phyloP scores from a whole-genome alignment of 2,888 invertebrate species.

The Parthenolecanium corni region DNA sequence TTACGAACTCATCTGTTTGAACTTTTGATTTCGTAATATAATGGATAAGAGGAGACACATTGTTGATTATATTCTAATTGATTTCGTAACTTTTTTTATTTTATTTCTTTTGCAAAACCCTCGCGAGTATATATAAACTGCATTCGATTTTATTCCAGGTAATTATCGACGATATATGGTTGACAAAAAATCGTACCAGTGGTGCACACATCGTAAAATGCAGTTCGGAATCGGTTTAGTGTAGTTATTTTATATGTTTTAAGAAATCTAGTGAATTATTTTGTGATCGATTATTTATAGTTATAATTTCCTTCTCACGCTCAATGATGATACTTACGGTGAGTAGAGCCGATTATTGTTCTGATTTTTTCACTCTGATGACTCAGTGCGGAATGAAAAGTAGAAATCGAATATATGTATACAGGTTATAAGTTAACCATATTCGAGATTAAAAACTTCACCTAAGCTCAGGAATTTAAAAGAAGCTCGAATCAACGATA shows the following conservation, averaged over 20 bases:
- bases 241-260: neutral
- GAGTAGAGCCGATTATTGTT: too few relatives aligned
- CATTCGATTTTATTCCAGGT: slow-evolving; percentile 1
- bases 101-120: neutral
- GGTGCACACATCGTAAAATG: neutral
- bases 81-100: slow-evolving; percentile 15
- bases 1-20: slow-evolving; percentile 19
- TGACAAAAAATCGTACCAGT: neutral
- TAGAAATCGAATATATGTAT: too few relatives aligned
- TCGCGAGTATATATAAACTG: slow-evolving; percentile 2
- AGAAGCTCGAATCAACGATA: too few relatives aligned
- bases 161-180: slow-evolving; percentile 4
- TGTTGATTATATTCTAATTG: slow-evolving; percentile 25
- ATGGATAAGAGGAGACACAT: neutral
- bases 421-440: too few relatives aligned
- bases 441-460: too few relatives aligned
- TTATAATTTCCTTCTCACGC: neutral
- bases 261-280: neutral
- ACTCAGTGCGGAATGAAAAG: too few relatives aligned
- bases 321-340: neutral
- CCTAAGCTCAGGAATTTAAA: too few relatives aligned
- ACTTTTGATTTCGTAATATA: slow-evolving; percentile 17
- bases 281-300: neutral
- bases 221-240: too few relatives aligned
- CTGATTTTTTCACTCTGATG: too few relatives aligned